phyloP scores from a whole-genome alignment of 1,140 invertebrate species.

The Bombus difficillimus region DNA sequence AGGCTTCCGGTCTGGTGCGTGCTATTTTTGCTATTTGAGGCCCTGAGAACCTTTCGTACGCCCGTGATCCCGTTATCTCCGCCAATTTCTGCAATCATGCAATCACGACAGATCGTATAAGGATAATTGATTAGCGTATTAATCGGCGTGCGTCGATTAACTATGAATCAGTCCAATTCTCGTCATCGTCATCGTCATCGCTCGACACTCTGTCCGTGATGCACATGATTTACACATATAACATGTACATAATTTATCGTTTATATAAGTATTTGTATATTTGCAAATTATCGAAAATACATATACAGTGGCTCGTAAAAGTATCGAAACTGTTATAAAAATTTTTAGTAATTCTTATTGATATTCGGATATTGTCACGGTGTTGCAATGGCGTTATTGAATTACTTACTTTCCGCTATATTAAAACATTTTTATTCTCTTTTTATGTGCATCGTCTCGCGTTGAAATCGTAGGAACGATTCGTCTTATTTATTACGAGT shows the following conservation, averaged over 20 bases:
- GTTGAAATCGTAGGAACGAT: background rate
- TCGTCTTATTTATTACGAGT: background rate
- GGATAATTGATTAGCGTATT: constrained; percentile 4
- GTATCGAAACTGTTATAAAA: too few species aligned
- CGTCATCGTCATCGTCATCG: too few species aligned
- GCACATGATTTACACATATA: too few species aligned
- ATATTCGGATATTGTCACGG: too few species aligned
- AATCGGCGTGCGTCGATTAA: constrained; percentile 17
- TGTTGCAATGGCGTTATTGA: background rate
- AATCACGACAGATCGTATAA: background rate
- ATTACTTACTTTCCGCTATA: background rate
- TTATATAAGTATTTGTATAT: background rate
- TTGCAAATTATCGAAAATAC: background rate
- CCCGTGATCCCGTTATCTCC: constrained; percentile 94
- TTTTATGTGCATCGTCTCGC: background rate
- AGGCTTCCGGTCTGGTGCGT: constrained; percentile 88
- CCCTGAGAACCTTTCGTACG: constrained; percentile 97
- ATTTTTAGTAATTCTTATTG: too few species aligned
- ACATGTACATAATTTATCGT: background rate
- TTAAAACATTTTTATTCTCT: too few species aligned
- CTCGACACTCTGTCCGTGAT: background rate
- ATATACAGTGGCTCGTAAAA: too few species aligned
- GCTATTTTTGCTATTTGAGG: constrained; percentile 96
- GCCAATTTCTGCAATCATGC: constrained; percentile 87
- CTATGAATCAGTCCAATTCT: constrained; percentile 6